phyloP scores from a whole-genome alignment of 2,888 invertebrate species.

The Amphipyra tragopoginis region DNA sequence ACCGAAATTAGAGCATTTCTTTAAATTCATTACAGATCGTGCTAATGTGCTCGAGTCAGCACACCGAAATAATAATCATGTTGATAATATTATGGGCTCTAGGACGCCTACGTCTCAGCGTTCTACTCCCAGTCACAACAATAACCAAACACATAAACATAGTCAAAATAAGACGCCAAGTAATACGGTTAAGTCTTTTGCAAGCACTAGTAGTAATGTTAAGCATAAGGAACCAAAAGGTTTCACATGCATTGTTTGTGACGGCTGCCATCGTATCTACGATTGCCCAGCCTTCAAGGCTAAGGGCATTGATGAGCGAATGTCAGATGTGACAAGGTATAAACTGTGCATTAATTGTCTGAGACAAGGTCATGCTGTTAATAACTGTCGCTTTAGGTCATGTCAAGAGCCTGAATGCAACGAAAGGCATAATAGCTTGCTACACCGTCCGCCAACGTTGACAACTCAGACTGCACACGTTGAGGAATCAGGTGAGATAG shows the following conservation, averaged over 20 bases:
- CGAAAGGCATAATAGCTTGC: slow-evolving; percentile 49
- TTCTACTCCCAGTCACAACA: not conserved
- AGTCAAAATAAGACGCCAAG: not conserved
- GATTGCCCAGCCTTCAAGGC: slow-evolving; percentile 51
- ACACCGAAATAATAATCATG: slow-evolving; percentile 32
- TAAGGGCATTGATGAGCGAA: slow-evolving; percentile 30
- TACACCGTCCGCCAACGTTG: slow-evolving; percentile 46
- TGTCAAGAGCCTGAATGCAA: slow-evolving; percentile 54
- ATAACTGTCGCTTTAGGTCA: slow-evolving; percentile 53
- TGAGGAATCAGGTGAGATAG: too few relatives aligned
- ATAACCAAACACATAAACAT: not conserved
- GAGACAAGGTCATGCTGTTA: slow-evolving; percentile 41
- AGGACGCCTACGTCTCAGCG: not conserved
- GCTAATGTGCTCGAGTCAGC: slow-evolving; percentile 54
- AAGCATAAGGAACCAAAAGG: slow-evolving; percentile 1
- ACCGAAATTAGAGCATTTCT: slow-evolving; percentile 51
- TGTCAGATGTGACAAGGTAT: slow-evolving; percentile 26
- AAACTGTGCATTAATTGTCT: slow-evolving; percentile 53
- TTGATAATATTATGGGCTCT: too few relatives aligned
- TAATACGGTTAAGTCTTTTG: slow-evolving; percentile 15
- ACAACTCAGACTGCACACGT: too few relatives aligned
- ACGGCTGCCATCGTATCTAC: slow-evolving; percentile 50
- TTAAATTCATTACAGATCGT: slow-evolving; percentile 52
- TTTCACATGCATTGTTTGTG: slow-evolving; percentile 43
- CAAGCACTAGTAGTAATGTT: not conserved